These are phyloP conservation scores for Halcyon chelicuti DNA, from an alignment of 2,797 vertebrate genomes.

Conservation along the genomic window DNA sequence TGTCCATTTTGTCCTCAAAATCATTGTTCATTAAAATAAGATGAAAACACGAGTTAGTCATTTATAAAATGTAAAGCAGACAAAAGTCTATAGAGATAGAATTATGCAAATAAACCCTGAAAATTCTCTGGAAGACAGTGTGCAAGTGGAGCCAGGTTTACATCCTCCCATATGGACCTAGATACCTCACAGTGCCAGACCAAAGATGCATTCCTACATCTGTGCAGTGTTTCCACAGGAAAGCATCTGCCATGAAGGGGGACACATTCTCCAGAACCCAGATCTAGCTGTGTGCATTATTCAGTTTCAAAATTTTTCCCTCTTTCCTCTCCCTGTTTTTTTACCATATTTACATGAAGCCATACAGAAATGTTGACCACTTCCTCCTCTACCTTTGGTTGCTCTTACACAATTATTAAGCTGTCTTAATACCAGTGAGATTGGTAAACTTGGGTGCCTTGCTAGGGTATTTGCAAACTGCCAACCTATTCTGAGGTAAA, in stretches of 20 bases:
- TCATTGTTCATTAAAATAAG: not conserved
- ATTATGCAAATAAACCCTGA: not conserved
- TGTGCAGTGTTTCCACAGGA: not conserved
- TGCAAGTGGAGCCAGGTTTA: not conserved
- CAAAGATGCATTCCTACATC: not conserved
- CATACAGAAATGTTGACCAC: not conserved
- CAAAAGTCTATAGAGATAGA: not conserved
- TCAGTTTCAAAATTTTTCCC: not conserved
- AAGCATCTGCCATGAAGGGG: not conserved
- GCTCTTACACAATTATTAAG: not conserved
- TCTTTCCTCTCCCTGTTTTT: not conserved
- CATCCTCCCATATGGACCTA: fast-evolving
- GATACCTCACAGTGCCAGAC: fast-evolving
- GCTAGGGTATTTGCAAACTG: not conserved
- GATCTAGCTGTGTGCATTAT: not conserved
- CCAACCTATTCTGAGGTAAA: not conserved
- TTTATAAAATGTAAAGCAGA: not conserved
- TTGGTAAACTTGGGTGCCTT: not conserved
- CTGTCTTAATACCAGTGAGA: not conserved
- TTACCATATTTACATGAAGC: not conserved
- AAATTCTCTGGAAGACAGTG: not conserved
- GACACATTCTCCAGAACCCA: not conserved
- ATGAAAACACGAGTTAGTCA: not conserved
- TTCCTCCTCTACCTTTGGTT: not conserved
- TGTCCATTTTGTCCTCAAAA: not conserved